These are phyloP conservation scores for Prochilodus magdalenae DNA, from an alignment of 2,113 vertebrate species.

Conservation along the genomic window DNA sequence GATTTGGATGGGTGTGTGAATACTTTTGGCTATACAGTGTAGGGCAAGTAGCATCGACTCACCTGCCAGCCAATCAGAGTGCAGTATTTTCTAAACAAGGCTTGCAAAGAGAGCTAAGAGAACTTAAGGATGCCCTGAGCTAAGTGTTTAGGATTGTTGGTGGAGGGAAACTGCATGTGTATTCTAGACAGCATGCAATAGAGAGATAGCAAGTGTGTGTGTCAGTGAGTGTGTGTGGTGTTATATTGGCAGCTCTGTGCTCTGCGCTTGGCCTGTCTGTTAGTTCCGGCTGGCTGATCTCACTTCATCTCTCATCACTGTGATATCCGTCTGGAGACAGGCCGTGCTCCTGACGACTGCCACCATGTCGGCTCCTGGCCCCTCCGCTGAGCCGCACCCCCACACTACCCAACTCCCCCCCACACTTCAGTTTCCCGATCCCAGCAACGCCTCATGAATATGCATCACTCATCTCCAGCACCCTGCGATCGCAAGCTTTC, in stretches of 20 bases:
- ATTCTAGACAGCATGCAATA: conserved; percentile 5
- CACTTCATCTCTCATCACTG: conserved; percentile 67
- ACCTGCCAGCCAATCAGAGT: no score
- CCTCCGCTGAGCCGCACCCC: conserved; percentile 43
- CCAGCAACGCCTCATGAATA: conserved; percentile 52
- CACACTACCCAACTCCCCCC: conserved; percentile 7
- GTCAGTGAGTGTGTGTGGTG: conserved; percentile 31
- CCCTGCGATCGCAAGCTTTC: background rate
- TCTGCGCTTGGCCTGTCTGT: conserved; percentile 68
- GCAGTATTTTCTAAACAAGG: background rate
- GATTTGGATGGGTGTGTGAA: no score
- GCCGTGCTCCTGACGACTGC: conserved; percentile 58
- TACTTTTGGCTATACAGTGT: no score
- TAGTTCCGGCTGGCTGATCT: conserved; percentile 66
- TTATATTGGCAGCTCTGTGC: conserved; percentile 55
- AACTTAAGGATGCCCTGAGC: background rate
- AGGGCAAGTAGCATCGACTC: no score
- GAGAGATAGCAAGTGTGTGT: background rate
- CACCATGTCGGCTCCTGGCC: conserved; percentile 48
- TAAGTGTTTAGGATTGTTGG: background rate
- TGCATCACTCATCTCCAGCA: conserved; percentile 47
- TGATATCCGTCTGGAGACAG: conserved; percentile 62
- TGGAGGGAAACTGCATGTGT: background rate
- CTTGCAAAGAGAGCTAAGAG: background rate
- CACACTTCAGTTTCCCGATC: conserved; percentile 48